phyloP scores from a whole-genome alignment of 2,113 vertebrate species.

The Noturus placidus region DNA sequence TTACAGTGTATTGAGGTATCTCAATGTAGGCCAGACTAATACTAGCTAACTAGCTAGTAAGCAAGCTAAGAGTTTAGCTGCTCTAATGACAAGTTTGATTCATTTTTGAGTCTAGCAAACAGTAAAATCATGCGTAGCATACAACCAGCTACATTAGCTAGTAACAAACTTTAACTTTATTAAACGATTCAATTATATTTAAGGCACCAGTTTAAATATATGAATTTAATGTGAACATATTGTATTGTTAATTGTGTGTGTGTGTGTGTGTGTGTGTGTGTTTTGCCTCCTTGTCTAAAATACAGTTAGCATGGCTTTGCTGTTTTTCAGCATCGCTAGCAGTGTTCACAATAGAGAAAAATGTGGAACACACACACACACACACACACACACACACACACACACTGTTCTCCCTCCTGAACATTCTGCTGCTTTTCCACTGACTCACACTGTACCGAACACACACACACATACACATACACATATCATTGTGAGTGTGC shows the following conservation, averaged over 20 bases:
- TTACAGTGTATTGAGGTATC: background rate
- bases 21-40: background rate
- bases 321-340: conserved; percentile 44
- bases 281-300: conserved; percentile 45
- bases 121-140: background rate
- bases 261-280: background rate
- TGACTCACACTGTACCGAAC: background rate
- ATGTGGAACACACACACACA: conserved; percentile 20
- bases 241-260: background rate
- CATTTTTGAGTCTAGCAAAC: background rate
- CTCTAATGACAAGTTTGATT: background rate
- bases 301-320: conserved; percentile 44
- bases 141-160: background rate
- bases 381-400: background rate
- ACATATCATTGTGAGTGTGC: background rate
- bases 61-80: background rate
- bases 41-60: background rate
- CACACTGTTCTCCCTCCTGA: conserved; percentile 14
- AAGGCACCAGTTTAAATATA: background rate
- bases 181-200: background rate
- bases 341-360: conserved; percentile 53
- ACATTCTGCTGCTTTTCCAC: conserved; percentile 39
- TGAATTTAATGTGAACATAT: background rate
- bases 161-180: background rate
- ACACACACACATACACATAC: conserved; percentile 21